Evolutionary conservation across 2,888 invertebrate genomes (phyloP).

Genomic region (Sepiola atlantica): DNA sequence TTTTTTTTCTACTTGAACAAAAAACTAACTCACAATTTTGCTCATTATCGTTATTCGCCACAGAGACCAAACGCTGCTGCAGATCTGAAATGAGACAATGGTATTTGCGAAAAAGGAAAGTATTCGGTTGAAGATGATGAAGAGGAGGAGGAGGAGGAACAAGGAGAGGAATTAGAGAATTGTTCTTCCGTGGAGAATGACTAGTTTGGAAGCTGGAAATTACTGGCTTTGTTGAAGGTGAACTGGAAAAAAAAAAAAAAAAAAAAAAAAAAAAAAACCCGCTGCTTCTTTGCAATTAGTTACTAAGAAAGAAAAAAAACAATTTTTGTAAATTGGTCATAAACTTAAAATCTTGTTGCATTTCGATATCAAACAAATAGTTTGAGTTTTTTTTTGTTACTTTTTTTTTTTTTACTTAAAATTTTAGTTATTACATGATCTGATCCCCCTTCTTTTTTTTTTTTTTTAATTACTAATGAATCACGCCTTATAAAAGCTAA

Average conservation of each 20-base stretch:
- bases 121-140: neutral
- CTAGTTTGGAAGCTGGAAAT: neutral
- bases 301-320: neutral
- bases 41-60: slow-evolving; percentile 39
- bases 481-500: too few species aligned
- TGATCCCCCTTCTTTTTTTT: too few species aligned
- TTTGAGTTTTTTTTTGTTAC: too few species aligned
- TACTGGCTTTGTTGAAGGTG: neutral
- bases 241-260: neutral
- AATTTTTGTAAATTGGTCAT: too few species aligned
- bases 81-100: slow-evolving; percentile 44
- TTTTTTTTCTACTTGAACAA: slow-evolving; percentile 23
- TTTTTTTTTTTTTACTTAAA: too few species aligned
- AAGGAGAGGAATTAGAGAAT: neutral
- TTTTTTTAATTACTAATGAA: too few species aligned
- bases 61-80: neutral
- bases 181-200: neutral
- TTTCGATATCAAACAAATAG: too few species aligned
- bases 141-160: neutral
- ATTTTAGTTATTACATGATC: too few species aligned
- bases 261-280: too few species aligned
- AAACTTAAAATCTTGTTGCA: too few species aligned
- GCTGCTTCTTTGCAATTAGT: neutral
- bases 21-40: slow-evolving; percentile 42
- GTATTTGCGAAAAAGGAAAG: slow-evolving; percentile 23